Evolutionary conservation across 2,888 invertebrate species (phyloP), one percentile per base, ranked within the genome.

Genomic region (Epiblema foenella): DNA sequence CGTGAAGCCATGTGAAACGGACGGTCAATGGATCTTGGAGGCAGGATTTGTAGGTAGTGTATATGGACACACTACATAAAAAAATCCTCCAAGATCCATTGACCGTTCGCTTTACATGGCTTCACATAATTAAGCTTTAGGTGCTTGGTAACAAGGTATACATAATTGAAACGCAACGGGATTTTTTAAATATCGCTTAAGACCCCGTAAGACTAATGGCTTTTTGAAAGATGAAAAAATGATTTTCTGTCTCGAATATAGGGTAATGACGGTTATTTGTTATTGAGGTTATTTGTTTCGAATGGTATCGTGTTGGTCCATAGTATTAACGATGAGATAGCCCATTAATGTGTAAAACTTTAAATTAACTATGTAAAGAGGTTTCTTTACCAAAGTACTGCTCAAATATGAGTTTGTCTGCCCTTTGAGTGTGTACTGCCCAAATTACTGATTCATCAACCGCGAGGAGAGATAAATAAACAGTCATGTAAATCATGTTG

Each of bases 151-250:
- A 70, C 70, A 70, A 70, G 66, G 70, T 70, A 37, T 29, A 60
- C 46, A 70, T 52, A 54, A 66, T 66, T 66, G 60, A 66, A 70
- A 60, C 12, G 59, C 65, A 70, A 70, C 70, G 70, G 69, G 65
- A 66, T 70, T 70, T 66, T 70, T 70, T 70, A 37, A 65, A 66
- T 66, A 70, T 66, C 59, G 42, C 59, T 66, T 59, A 60, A 54
- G n/a, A n/a, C n/a, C n/a, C n/a, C n/a, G 1, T 60, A 60, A 70
- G 65, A 70, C 65, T 66, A 60, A 70, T 70, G 57, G 65, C 65
- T 65, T 69, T 64, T 56, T 33, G 59, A 60, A 69, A 66, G 59
- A 56, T 60, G 54, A 54, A 70, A 65, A 66, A 60, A 70, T 24
- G 59, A 59, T 42, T 20, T 54, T 33, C 59, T 42, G 52, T 60